Base-by-base conservation (phyloP, 2,888 invertebrate genomes). In the Abscondita cerata region DNA sequence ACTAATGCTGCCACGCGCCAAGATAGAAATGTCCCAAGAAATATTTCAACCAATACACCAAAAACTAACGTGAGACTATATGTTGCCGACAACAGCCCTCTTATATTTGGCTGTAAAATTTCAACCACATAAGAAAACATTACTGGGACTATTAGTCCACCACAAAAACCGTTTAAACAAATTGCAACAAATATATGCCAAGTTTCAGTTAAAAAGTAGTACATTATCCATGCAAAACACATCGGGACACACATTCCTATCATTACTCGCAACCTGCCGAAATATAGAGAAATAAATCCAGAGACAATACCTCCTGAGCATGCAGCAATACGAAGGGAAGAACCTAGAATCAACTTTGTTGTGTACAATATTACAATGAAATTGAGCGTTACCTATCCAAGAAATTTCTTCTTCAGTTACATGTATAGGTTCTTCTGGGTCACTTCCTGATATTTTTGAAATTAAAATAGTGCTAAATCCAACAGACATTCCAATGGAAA, bases 121-220 rank as follows among this genome's bases (percentile, higher is more conserved):
- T 93, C 93, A 5, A 92, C 92, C n/a, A 93, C 91, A 76, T 93
- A 93, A 0, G 92, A 92, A 70, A 93, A 79, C 31, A 92, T 89
- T 89, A 93, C 92, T 62, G 92, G 92, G 80, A 93, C 93, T 66
- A 92, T 82, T 5, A 93, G 80, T 53, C 93, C 93, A 51, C 92
- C 92, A 2, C 89, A 87, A 25, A 92, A 73, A 1, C 93, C 93
- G 4, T 90, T 88, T 60, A 92, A 79, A 66, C 87, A 84, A 38
- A 92, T 80, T 1, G 91, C 90, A 1, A 84, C 78, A 74, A 91
- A 92, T 18, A 93, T 82, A 75, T 89, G 87, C 62, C 81, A 81
- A 0, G 87, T 83, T 53, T 79, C 81, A 9, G 80, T 83, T 0
- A 92, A 83, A 73, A 86, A 90, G 75, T 90, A 82, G 73, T 91